Evolutionary conservation across 1,140 invertebrate genomes (phyloP), one percentile per base, ranked within the genome.

Genomic region (Oppia nitens): DNA sequence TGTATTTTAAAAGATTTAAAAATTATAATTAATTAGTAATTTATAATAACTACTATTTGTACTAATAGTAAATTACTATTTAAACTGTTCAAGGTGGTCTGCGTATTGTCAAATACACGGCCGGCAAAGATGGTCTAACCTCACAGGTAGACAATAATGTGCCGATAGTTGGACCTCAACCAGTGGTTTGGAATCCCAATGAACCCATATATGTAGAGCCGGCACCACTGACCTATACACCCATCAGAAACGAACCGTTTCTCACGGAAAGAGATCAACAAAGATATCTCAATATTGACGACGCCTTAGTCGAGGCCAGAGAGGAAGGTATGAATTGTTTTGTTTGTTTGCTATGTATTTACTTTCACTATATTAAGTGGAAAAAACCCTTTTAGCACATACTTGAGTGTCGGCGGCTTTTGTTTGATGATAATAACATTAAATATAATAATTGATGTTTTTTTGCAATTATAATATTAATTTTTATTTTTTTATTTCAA

Each of bases 111-210:
- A 80, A 79, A 66, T 82, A 81, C 63, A 73, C 74, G 3, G 79
- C 80, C 3, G 80, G 79, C n/a, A 80, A 81, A 67, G 76, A 79
- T 45, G 79, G 80, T 1, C 81, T 80, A 66, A 75, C 74, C 65
- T 76, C 73, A 17, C 66, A 75, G 64, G 74, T 72, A 21, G 74
- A 75, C 53, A 27, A 51, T 26, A 63, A 55, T 20, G 60, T 60
- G 24, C 53, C 53, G 47, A 58, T 54, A 14, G 62, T 52, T 40
- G 32, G 6, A 40, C 32, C 32, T 9, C 32, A 40, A 17, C 32
- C 32, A 40, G 6, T 40, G 32, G 32, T 40, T 40, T 40, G 32
- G 32, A 40, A 6, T 9, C 6, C 6, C 6, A 17, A 40, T 9
- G 6, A 40, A 40, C 32, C 32, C 17, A 40, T 40, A 9, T 6